phyloP scores from a whole-genome alignment of 2,113 vertebrate species.

The Penelope pileata region DNA sequence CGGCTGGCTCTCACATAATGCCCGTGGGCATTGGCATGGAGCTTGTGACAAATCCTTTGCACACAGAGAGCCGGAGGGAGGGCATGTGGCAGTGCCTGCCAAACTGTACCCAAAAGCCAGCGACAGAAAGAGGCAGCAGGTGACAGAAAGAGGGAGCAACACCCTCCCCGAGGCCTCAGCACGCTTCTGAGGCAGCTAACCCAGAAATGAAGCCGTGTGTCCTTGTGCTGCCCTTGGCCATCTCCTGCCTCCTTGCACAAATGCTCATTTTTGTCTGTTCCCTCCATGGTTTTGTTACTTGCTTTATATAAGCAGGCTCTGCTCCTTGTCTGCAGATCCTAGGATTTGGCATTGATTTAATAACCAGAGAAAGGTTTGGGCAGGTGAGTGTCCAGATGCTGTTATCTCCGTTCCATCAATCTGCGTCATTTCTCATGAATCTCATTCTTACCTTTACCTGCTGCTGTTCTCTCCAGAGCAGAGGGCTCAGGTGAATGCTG shows the following conservation, averaged over 20 bases:
- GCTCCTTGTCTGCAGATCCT: background rate
- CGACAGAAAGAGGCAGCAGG: background rate
- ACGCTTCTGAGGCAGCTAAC: background rate
- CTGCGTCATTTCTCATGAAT: background rate
- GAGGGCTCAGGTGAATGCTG: background rate
- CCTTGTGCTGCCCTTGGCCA: background rate
- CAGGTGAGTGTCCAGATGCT: no score
- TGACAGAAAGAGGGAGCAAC: no score
- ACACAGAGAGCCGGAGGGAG: background rate
- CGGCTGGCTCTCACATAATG: background rate
- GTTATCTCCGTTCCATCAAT: background rate
- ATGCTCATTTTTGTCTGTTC: background rate
- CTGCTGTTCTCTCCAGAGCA: background rate
- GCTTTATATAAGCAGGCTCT: background rate
- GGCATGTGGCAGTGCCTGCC: background rate
- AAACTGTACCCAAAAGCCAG: background rate
- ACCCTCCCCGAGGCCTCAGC: background rate
- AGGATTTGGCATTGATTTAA: background rate
- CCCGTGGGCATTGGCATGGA: background rate
- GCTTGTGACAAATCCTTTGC: background rate
- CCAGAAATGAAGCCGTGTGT: background rate
- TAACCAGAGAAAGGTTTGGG: background rate
- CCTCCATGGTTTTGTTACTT: background rate
- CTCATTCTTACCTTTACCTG: conserved; percentile 51
- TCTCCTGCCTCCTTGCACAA: background rate